Evolutionary conservation across 1,140 invertebrate genomes (phyloP).

Genomic region (Lineus longissimus): DNA sequence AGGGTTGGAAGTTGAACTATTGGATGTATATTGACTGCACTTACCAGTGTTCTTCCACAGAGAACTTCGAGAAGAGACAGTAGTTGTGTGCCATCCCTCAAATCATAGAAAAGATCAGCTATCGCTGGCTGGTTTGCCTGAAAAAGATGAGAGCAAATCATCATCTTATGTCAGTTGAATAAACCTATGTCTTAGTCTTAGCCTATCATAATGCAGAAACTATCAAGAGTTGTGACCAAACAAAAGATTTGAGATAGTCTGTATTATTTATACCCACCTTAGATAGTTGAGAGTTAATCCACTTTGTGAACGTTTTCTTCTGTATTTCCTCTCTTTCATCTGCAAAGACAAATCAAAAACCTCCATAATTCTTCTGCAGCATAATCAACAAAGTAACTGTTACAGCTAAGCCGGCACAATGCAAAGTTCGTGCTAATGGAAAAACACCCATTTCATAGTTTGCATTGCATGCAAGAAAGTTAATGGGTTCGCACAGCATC

Average conservation of each 20-base stretch:
- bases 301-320: slow-evolving; percentile 93
- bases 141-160: slow-evolving; percentile 17
- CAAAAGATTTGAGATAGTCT: too few relatives aligned
- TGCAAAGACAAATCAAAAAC: slow-evolving; percentile 32
- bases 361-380: not conserved
- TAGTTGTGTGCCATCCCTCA: slow-evolving; percentile 80
- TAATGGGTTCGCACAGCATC: too few relatives aligned
- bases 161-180: too few relatives aligned
- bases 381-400: not conserved
- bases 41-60: slow-evolving; percentile 76
- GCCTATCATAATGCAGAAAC: too few relatives aligned
- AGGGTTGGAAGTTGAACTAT: too few relatives aligned
- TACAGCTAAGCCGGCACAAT: not conserved
- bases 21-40: slow-evolving; percentile 39
- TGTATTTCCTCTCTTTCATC: slow-evolving; percentile 87
- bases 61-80: slow-evolving; percentile 80
- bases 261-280: too few relatives aligned
- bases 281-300: slow-evolving; percentile 80
- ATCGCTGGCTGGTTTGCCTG: slow-evolving; percentile 54
- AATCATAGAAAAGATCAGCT: slow-evolving; percentile 76
- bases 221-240: too few relatives aligned
- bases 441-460: too few relatives aligned
- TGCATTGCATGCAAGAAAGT: too few relatives aligned
- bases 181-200: too few relatives aligned
- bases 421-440: not conserved